A percentile compares a stretch with the other conserved stretches of the same genome.
Evolutionary conservation across 2,888 invertebrate species (phyloP).

Genomic region (Phytoseiulus persimilis): DNA sequence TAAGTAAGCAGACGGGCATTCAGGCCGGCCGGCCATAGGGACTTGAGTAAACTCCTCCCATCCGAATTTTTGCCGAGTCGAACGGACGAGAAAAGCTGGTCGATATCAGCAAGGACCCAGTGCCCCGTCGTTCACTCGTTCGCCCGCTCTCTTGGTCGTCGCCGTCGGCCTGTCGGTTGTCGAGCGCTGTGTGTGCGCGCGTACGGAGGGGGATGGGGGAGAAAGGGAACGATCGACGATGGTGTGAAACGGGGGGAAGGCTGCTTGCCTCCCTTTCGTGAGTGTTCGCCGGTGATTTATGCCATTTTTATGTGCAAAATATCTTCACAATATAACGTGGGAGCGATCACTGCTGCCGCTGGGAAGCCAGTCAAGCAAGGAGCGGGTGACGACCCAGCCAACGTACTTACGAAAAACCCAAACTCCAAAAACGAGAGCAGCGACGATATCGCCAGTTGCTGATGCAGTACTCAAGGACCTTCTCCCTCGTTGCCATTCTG

Average conservation of each 20-base stretch:
- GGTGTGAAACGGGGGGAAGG: not conserved
- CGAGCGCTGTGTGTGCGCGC: not conserved
- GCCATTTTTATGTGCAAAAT: slow-evolving; percentile 37
- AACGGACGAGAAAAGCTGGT: not conserved
- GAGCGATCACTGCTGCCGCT: not conserved
- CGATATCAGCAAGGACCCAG: not conserved
- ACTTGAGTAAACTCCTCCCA: not conserved
- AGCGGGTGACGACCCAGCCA: not conserved
- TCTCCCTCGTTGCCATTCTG: not conserved
- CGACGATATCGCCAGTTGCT: not conserved
- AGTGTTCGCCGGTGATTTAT: slow-evolving; percentile 29
- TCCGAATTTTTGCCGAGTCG: not conserved
- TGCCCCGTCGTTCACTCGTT: not conserved
- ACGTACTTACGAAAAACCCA: not conserved
- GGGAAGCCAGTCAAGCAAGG: not conserved
- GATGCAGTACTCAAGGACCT: not conserved
- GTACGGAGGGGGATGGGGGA: too few species aligned
- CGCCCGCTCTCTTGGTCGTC: slow-evolving; percentile 15
- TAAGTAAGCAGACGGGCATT: not conserved
- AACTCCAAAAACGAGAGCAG: not conserved
- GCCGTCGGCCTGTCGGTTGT: not conserved
- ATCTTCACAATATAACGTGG: slow-evolving; percentile 33
- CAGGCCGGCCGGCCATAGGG: not conserved
- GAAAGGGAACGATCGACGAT: not conserved
- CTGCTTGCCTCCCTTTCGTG: not conserved